Percentiles rank a stretch among this genome's conserved stretches.
Evolutionary conservation across 1,140 invertebrate genomes (phyloP).

Genomic region (Tetramorium parvispinum): DNA sequence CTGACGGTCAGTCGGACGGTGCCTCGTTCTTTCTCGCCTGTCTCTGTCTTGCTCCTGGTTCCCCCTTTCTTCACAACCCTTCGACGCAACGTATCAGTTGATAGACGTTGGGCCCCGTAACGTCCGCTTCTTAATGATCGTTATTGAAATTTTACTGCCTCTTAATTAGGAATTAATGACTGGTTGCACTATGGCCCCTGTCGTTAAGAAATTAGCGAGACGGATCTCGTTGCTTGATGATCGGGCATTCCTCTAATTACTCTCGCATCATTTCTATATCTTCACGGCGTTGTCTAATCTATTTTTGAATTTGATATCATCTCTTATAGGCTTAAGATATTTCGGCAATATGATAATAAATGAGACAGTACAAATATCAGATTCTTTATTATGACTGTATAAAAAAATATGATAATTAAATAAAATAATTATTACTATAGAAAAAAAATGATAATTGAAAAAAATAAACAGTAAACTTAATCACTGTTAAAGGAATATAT

Average conservation of each 20-base stretch:
- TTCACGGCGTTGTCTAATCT: constrained; percentile 22
- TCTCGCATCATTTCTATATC: constrained; percentile 8
- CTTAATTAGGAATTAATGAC: constrained; percentile 85
- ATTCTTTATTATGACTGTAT: too few species aligned
- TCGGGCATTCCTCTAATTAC: neutral
- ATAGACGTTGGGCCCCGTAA: constrained; percentile 78
- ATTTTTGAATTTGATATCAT: constrained; percentile 1
- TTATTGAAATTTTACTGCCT: constrained; percentile 86
- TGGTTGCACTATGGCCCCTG: constrained; percentile 77
- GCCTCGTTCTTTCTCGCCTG: constrained; percentile 64
- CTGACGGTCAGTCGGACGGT: constrained; percentile 80
- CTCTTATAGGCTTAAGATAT: neutral
- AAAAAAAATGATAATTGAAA: too few species aligned
- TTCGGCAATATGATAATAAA: neutral
- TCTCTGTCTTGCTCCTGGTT: constrained; percentile 61
- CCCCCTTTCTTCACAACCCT: constrained; percentile 72
- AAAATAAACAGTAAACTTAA: too few species aligned
- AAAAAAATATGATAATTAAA: too few species aligned
- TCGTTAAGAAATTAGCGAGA: constrained; percentile 76
- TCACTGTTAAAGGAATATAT: too few species aligned
- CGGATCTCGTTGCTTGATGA: constrained; percentile 44
- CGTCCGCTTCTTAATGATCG: constrained; percentile 85
- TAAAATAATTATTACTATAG: too few species aligned
- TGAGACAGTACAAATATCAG: neutral
- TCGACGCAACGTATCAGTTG: constrained; percentile 71